Conservation (phyloP, 2,113 vertebrate genomes). For the Datnioides undecimradiatus region DNA sequence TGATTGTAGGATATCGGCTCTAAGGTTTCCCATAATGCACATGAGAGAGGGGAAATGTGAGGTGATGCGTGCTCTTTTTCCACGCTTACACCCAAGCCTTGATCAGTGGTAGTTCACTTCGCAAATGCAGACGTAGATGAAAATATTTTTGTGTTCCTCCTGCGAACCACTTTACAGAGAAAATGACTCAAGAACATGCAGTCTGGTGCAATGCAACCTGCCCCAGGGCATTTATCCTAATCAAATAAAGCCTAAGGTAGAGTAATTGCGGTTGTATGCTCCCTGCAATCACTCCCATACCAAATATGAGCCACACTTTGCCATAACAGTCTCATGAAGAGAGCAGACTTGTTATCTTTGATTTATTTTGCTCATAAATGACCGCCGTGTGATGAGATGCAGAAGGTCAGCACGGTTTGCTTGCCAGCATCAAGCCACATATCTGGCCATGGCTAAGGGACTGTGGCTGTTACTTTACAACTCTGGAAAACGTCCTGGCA, state of each 20-base stretch:
- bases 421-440: slow-evolving; percentile 12
- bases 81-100: slow-evolving; percentile 32
- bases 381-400: slow-evolving; percentile 52
- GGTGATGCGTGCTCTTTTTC: slow-evolving; percentile 32
- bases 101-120: slow-evolving; percentile 30
- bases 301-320: slow-evolving; percentile 29
- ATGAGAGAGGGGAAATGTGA: slow-evolving; percentile 34
- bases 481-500: slow-evolving; percentile 61
- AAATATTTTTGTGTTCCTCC: slow-evolving; percentile 1
- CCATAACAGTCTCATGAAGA: slow-evolving; percentile 27
- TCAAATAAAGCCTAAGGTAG: slow-evolving; percentile 4
- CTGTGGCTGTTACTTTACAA: slow-evolving; percentile 59
- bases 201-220: not conserved
- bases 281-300: slow-evolving; percentile 4
- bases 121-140: slow-evolving; percentile 9
- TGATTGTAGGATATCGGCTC: slow-evolving; percentile 23
- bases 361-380: slow-evolving; percentile 61
- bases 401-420: slow-evolving; percentile 35
- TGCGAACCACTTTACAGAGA: slow-evolving; percentile 20
- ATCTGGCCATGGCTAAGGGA: slow-evolving; percentile 48
- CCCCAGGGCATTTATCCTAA: slow-evolving; percentile 1
- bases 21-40: slow-evolving; percentile 23
- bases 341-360: slow-evolving; percentile 42
- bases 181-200: slow-evolving; percentile 13
- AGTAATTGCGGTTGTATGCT: not conserved